These are phyloP conservation scores for Pardosa pseudoannulata DNA, from an alignment of 2,888 invertebrate species.

Conservation along the genomic window DNA sequence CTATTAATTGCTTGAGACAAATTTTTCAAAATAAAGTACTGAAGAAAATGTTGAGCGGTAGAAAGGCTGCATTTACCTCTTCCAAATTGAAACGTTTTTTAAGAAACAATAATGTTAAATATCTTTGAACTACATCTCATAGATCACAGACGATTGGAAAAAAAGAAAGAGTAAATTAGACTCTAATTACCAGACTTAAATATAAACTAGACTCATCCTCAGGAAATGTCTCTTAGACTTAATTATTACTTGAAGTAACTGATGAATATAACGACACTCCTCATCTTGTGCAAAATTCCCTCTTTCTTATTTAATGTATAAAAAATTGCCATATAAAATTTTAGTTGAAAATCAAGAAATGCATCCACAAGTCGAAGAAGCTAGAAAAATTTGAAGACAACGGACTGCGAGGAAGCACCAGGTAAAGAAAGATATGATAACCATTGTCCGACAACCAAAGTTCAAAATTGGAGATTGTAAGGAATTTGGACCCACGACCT, in stretches of 20 bases:
- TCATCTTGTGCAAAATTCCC: background rate
- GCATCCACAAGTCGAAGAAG: background rate
- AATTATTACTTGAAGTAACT: background rate
- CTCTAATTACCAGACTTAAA: background rate
- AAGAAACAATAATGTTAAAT: background rate
- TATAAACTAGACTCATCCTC: background rate
- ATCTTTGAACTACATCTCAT: background rate
- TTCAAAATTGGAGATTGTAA: constrained; percentile 4
- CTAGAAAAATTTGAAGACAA: background rate
- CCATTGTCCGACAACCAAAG: background rate
- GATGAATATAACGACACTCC: background rate
- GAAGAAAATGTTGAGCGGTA: background rate
- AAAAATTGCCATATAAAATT: background rate
- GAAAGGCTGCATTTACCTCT: background rate
- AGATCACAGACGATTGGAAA: background rate
- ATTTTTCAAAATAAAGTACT: background rate
- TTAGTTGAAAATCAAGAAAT: background rate
- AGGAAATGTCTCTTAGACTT: background rate
- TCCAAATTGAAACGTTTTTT: background rate
- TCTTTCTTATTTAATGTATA: background rate
- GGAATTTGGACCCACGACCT: too few species aligned
- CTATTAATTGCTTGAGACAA: background rate
- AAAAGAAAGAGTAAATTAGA: background rate
- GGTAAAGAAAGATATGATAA: background rate
- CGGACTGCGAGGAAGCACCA: background rate